Evolutionary conservation across 2,888 invertebrate species (phyloP), one percentile per base, ranked within the genome.

Genomic region (Calephelis perditalis): DNA sequence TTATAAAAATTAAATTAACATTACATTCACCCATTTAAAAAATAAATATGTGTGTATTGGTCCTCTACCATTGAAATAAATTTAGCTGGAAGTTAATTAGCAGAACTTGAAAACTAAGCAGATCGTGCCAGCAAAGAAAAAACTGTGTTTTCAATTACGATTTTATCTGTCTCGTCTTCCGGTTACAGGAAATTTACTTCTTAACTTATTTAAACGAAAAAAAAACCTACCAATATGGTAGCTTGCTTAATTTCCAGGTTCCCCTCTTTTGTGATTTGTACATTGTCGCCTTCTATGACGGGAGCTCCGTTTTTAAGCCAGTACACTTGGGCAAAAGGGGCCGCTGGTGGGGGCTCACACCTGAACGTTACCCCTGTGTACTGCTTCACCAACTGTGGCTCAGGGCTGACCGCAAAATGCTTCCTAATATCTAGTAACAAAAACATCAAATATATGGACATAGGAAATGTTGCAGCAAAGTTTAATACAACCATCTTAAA

Each of bases 381-480:
- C 67, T 96, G 92, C 80, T 96, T 96, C 45, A 97, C 96, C 58
- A 94, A 92, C 66, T 95, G 93, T 1, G 96, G 95, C 72, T 96
- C 94, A 7, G 98, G 98, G n/a, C 96, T 94, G 66, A 95, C 93
- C 71, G 95, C 94, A 92, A 98, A 98, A 79, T 96, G 95, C 86
- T 96, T 97, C 86, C 96, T 96, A 84, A 98, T 92, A 87, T 96
- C 98, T 98, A 73, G 3, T 57, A 61, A 61, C 9, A 57, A 36
- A 36, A 43, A 2, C 6, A 12, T 52, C 26, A 15, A 15, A 15
- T 15, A 7, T 12, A 26, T 12, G 15, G 1, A 5, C 15, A 52
- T 15, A 26, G 7, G n/a, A 7, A 7, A 15, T 45, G 36, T 57
- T 61, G 36, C n/a, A 40, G 7, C 40, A 40, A 8, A 40, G 5